These are phyloP conservation scores for Fissipunctia ypsillon DNA, from an alignment of 2,888 invertebrate genomes.

Conservation along the genomic window DNA sequence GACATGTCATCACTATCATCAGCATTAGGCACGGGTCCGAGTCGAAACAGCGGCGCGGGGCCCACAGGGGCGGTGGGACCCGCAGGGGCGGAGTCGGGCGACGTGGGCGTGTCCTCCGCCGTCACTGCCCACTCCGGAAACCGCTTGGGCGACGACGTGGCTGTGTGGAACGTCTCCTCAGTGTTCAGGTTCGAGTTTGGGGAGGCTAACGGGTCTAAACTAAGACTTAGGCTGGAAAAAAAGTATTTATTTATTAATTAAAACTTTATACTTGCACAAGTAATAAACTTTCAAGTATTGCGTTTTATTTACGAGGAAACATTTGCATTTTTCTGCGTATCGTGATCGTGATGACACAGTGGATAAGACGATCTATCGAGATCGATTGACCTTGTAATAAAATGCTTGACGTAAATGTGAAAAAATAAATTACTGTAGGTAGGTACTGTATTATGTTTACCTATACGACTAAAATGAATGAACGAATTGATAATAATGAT, in stretches of 20 bases:
- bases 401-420: no score
- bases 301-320: no score
- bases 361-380: no score
- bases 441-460: no score
- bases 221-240: constrained; percentile 91
- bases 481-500: no score
- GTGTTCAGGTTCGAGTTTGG: constrained; percentile 86
- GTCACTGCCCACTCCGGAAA: constrained; percentile 68
- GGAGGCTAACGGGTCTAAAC: constrained; percentile 91
- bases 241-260: no score
- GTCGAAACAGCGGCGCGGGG: constrained; percentile 75
- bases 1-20: constrained; percentile 91
- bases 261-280: not conserved
- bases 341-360: no score
- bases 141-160: constrained; percentile 88
- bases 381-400: no score
- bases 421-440: no score
- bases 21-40: constrained; percentile 80
- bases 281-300: no score
- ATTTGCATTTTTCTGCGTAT: no score
- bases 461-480: no score
- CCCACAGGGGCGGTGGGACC: constrained; percentile 25
- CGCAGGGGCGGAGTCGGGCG: constrained; percentile 58
- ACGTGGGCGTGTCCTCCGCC: constrained; percentile 65
- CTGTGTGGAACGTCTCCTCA: constrained; percentile 95